A percentile compares a stretch with the other conserved stretches of the same genome.
These are phyloP conservation scores for Spinibarbus caldwelli DNA, from an alignment of 2,797 vertebrate species.

Conservation along the genomic window DNA sequence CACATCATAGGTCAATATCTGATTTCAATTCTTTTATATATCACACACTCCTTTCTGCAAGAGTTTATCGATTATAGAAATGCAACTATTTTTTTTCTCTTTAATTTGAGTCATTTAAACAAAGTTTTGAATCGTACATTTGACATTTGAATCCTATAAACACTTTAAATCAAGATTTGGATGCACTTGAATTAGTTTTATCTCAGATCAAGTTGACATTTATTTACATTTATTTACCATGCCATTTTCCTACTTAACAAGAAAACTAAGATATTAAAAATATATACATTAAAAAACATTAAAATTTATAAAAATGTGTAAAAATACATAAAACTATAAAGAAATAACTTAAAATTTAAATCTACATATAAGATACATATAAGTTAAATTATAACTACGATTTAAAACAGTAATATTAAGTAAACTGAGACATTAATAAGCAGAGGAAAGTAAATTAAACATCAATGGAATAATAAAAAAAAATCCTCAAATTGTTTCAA, in stretches of 20 bases:
- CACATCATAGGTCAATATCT: not conserved
- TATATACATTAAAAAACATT: not conserved
- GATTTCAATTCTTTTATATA: not conserved
- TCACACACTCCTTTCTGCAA: not conserved
- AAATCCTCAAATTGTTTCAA: too few species aligned
- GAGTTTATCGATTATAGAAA: not conserved
- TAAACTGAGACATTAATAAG: not conserved
- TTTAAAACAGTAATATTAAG: not conserved
- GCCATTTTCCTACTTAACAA: not conserved
- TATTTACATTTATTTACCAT: not conserved
- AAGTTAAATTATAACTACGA: too few species aligned
- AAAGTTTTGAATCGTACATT: not conserved
- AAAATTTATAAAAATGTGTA: not conserved
- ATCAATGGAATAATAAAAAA: not conserved
- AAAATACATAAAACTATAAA: not conserved
- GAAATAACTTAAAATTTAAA: not conserved
- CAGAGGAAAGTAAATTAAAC: not conserved
- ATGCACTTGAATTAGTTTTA: not conserved
- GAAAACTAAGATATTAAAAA: not conserved
- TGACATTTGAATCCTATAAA: not conserved
- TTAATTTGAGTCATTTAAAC: not conserved
- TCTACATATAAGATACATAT: not conserved
- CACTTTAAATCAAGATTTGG: not conserved
- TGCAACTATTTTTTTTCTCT: too few species aligned
- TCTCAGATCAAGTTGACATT: not conserved